These are phyloP conservation scores for Moxostoma hubbsi DNA, from an alignment of 2,797 vertebrate species.

Conservation along the genomic window DNA sequence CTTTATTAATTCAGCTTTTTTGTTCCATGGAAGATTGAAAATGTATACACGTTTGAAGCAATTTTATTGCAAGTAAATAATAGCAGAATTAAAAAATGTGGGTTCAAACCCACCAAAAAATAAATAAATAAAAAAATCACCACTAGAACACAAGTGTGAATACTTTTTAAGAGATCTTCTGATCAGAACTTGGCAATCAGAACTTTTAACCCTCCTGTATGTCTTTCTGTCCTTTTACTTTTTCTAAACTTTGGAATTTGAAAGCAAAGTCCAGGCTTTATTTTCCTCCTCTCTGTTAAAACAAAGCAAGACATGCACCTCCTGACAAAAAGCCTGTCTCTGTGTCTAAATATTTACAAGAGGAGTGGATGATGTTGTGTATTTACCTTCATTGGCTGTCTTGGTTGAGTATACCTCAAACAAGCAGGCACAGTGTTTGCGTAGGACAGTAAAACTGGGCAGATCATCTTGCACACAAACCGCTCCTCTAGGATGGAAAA, in stretches of 20 bases:
- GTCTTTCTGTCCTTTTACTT: conserved; percentile 12
- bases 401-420: conserved; percentile 54
- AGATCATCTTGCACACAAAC: conserved; percentile 64
- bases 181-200: conserved; percentile 37
- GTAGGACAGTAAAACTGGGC: conserved; percentile 6
- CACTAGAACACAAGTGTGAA: conserved; percentile 12
- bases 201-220: conserved; percentile 31
- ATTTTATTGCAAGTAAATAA: too few relatives aligned
- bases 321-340: conserved; percentile 53
- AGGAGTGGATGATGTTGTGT: conserved; percentile 62
- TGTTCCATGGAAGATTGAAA: too few relatives aligned
- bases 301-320: conserved; percentile 43
- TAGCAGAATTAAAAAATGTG: not conserved
- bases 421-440: conserved; percentile 46
- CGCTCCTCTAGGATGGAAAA: conserved; percentile 67
- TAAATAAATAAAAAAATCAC: not conserved
- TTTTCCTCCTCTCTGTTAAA: conserved; percentile 51
- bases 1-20: too few relatives aligned
- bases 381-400: conserved; percentile 67
- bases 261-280: conserved; percentile 44
- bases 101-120: not conserved
- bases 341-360: conserved; percentile 71
- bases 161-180: conserved; percentile 27
- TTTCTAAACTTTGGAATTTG: conserved; percentile 38
- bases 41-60: too few relatives aligned